Evolutionary conservation across 2,888 invertebrate genomes (phyloP), one percentile per base, ranked within the genome.

Genomic region (Lasius fuliginosus): DNA sequence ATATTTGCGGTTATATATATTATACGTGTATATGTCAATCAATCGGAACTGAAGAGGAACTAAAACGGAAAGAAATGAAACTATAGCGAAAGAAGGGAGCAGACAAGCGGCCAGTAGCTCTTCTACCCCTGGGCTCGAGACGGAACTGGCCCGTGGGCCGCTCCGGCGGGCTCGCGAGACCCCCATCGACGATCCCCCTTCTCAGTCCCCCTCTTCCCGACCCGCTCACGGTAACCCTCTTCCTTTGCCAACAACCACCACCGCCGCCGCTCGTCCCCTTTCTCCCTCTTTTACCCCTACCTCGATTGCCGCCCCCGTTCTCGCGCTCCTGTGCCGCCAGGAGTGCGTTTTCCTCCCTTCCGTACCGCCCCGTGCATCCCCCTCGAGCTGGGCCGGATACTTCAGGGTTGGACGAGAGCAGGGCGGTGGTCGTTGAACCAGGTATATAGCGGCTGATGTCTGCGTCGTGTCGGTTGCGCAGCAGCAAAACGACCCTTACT

Each of bases 81-180:
- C 91, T 94, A 91, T 89, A 92, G 93, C 93, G 93, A 95, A 96
- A 88, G 92, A 96, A 92, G 96, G 95, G 89, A 96, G 96, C 94
- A 95, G 96, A 85, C 94, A 96, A 88, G 96, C 96, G 91, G 96
- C 96, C 93, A 96, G 96, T 94, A 90, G 90, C 96, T 96, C 93
- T 95, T 96, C 84, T 96, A 96, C 92, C 95, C 96, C 88, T 95
- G 96, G 84, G 95, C 96, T 90, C 95, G 96, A 89, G 96, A 90
- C 91, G 96, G 76, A 96, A 96, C 85, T 95, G 93, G 91, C 87
- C 90, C 89, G 92, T 88, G 85, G 89, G 89, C 86, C 88, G 90
- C 85, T 86, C 86, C 86, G 88, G 33, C 60, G 18, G 27, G 33
- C 46, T 73, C 86, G 89, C 88, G 85, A 95, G 60, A 92, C 93